These are phyloP conservation scores for Martes martes DNA, from an alignment of 2,113 vertebrate genomes.

Conservation along the genomic window DNA sequence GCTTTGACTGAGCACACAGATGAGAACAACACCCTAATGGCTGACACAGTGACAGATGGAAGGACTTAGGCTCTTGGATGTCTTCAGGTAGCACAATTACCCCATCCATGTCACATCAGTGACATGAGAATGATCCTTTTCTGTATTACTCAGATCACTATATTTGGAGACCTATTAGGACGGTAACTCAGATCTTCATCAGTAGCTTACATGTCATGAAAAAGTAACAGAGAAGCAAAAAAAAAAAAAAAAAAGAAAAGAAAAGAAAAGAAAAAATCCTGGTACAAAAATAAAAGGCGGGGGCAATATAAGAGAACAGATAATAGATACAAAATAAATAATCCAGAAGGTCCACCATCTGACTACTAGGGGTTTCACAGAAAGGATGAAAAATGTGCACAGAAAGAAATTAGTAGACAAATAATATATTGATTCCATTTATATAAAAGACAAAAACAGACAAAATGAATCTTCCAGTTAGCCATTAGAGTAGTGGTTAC, in stretches of 20 bases:
- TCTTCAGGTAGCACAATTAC: not conserved
- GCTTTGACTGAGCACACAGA: not conserved
- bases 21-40: not conserved
- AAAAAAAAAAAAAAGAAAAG: not conserved
- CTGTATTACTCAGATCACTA: not conserved
- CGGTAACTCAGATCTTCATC: not conserved
- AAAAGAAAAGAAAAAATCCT: not conserved
- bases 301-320: not conserved
- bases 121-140: not conserved
- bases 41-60: not conserved
- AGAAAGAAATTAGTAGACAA: not conserved
- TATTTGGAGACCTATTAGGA: not conserved
- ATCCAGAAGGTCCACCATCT: not conserved
- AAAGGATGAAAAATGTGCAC: not conserved
- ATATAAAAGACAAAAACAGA: not conserved
- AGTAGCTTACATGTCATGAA: not conserved
- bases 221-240: not conserved
- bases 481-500: not conserved
- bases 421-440: not conserved
- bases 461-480: not conserved
- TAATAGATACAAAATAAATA: not conserved
- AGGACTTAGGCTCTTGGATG: not conserved
- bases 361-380: not conserved
- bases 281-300: not conserved
- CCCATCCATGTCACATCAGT: not conserved